phyloP scores from a whole-genome alignment of 2,797 vertebrate genomes.

The Mallotus villosus region DNA sequence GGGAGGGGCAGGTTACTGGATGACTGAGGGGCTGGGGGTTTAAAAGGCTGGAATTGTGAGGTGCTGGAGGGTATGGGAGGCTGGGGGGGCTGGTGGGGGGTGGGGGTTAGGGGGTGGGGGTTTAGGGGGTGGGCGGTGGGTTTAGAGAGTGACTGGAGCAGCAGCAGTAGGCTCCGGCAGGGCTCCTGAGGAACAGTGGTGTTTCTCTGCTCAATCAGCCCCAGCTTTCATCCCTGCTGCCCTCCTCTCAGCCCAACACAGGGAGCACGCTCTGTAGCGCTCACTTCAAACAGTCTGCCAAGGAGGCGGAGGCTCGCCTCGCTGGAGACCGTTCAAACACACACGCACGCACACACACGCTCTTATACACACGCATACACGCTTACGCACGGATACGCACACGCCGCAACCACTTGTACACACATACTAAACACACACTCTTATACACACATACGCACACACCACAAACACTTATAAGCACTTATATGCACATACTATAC shows the following conservation, averaged over 20 bases:
- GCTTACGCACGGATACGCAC: neutral
- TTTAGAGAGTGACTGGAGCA: neutral
- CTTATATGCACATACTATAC: neutral
- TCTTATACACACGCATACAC: neutral
- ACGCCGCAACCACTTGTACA: too few relatives aligned
- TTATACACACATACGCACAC: neutral
- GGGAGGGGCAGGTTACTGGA: neutral
- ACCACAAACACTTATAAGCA: neutral
- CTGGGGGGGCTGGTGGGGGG: neutral
- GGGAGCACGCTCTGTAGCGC: neutral
- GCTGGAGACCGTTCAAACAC: slow-evolving; percentile 22
- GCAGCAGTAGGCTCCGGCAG: neutral
- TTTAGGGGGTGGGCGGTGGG: neutral
- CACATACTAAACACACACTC: too few relatives aligned
- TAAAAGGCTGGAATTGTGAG: neutral
- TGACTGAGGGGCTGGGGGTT: neutral
- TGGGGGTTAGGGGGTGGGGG: neutral
- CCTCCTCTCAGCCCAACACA: slow-evolving; percentile 19
- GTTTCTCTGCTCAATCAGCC: slow-evolving; percentile 17
- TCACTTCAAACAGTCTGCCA: slow-evolving; percentile 12
- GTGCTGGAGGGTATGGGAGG: neutral
- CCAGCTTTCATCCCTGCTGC: slow-evolving; percentile 27
- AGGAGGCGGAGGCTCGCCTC: slow-evolving; percentile 1
- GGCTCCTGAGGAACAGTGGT: neutral
- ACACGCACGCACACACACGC: neutral